These are phyloP conservation scores for Ceyx margarethae DNA, from an alignment of 2,113 vertebrate species.

Conservation along the genomic window DNA sequence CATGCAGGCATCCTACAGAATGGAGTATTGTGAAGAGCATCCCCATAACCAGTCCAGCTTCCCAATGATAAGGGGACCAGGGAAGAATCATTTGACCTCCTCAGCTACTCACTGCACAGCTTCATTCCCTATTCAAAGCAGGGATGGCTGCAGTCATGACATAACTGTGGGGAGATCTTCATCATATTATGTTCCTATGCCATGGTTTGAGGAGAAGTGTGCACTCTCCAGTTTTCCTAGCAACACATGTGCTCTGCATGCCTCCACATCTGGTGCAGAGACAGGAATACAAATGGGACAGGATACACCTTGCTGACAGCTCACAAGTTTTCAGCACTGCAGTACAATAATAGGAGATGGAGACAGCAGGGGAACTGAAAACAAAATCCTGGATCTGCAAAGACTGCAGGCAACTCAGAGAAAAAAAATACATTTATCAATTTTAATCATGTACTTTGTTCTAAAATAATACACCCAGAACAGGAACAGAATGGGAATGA, in stretches of 20 bases:
- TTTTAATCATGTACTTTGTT: not conserved
- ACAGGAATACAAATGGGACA: not conserved
- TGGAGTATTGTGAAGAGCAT: not conserved
- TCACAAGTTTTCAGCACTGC: not conserved
- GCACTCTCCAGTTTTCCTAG: not conserved
- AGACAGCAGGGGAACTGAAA: not conserved
- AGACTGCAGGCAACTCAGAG: not conserved
- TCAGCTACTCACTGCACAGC: not conserved
- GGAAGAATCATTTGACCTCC: not conserved
- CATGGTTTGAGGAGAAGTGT: fast-evolving
- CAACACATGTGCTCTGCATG: not conserved
- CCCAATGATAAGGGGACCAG: not conserved
- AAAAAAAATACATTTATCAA: not conserved
- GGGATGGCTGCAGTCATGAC: not conserved
- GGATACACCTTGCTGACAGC: not conserved
- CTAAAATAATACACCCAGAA: not conserved
- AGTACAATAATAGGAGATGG: not conserved
- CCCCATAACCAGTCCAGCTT: not conserved
- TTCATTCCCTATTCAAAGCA: not conserved
- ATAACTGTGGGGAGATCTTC: not conserved
- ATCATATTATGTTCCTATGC: not conserved
- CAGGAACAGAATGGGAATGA: not conserved
- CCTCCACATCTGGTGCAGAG: not conserved
- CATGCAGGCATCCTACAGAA: not conserved
- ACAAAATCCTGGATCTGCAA: not conserved